These are phyloP conservation scores for Pongo abelii DNA, from an alignment of 2,113 vertebrate species.

Conservation along the genomic window DNA sequence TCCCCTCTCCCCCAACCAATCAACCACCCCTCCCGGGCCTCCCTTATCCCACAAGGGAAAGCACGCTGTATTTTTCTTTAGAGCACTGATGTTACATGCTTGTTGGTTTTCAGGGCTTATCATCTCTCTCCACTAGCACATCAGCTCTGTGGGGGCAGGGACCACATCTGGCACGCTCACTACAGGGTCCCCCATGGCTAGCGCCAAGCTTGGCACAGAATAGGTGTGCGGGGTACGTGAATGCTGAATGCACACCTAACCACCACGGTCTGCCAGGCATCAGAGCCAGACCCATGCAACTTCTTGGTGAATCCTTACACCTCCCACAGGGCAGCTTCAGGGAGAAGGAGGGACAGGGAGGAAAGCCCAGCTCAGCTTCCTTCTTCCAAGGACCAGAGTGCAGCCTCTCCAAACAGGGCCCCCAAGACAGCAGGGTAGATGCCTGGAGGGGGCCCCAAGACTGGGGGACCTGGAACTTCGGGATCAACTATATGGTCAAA, in stretches of 20 bases:
- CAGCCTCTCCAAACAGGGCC: neutral
- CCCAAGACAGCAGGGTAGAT: neutral
- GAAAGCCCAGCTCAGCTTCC: neutral
- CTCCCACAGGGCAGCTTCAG: too few relatives aligned
- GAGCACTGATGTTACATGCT: accelerated
- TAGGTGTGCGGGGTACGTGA: accelerated
- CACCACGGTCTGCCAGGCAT: accelerated
- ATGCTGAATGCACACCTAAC: accelerated
- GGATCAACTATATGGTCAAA: neutral
- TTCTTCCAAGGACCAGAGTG: too few relatives aligned
- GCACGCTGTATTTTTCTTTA: neutral
- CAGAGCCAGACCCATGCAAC: neutral
- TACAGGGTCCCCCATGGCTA: neutral
- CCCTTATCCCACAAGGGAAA: neutral
- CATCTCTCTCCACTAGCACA: accelerated
- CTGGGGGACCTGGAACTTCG: accelerated
- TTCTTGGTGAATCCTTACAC: neutral
- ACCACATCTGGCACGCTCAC: neutral
- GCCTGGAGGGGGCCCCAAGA: too few relatives aligned
- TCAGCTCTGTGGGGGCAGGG: neutral
- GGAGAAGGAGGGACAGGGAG: neutral
- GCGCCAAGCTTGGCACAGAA: neutral
- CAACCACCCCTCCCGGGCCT: too few relatives aligned
- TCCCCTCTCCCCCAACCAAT: neutral
- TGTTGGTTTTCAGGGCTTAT: neutral